Evolutionary conservation across 2,113 vertebrate species (phyloP).

Genomic region (Desmodus rotundus): DNA sequence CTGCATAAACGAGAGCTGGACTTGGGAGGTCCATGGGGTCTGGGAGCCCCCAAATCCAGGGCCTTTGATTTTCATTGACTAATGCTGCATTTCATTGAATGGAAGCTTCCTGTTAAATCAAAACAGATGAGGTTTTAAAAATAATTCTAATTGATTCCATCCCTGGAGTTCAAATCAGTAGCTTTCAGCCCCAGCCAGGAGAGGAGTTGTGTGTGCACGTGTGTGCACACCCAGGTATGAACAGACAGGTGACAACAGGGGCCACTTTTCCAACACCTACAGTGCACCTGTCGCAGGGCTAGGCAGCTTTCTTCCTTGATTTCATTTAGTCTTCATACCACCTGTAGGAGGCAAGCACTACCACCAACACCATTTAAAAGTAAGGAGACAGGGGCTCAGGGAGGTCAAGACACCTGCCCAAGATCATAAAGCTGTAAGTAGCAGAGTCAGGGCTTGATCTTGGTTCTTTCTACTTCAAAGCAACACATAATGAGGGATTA

Average conservation of each 20-base stretch:
- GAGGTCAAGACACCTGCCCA: neutral
- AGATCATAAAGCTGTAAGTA: neutral
- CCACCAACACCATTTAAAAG: neutral
- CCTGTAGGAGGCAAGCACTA: no score
- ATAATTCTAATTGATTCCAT: conserved; percentile 88
- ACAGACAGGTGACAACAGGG: neutral
- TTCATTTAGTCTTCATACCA: neutral
- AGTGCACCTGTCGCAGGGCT: accelerated
- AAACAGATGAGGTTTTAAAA: conserved; percentile 85
- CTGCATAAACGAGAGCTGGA: neutral
- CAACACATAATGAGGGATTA: neutral
- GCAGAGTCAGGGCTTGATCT: neutral
- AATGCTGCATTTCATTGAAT: conserved; percentile 80
- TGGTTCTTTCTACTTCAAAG: neutral
- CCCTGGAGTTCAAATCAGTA: conserved; percentile 78
- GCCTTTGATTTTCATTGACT: conserved; percentile 81
- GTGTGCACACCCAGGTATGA: neutral
- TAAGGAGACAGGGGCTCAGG: neutral
- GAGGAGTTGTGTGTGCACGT: conserved; percentile 24
- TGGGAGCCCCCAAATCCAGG: conserved; percentile 64
- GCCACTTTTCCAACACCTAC: neutral
- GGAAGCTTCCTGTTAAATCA: conserved; percentile 83
- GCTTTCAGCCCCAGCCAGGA: conserved; percentile 72
- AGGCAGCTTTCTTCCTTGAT: neutral
- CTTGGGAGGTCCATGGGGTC: neutral